Percentiles rank a stretch among this genome's conserved stretches.
phyloP scores from a whole-genome alignment of 2,797 vertebrate genomes.

The Coranthus polyacanthus region DNA sequence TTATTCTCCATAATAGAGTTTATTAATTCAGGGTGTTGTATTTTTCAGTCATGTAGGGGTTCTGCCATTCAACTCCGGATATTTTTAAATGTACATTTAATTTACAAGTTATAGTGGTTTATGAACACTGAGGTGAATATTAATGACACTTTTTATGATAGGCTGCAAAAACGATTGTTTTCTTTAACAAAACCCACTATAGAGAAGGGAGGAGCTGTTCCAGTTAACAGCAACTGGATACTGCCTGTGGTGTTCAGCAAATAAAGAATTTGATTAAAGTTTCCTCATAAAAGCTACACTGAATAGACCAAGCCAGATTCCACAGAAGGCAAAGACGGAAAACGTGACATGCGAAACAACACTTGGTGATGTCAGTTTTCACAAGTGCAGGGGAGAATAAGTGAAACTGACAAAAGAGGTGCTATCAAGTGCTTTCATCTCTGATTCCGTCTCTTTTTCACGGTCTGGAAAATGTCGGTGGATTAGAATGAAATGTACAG shows the following conservation, averaged over 20 bases:
- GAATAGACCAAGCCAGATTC: constrained; percentile 63
- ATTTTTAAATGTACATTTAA: constrained; percentile 23
- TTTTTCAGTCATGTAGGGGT: constrained; percentile 27
- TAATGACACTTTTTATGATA: constrained; percentile 65
- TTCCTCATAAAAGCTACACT: constrained; percentile 63
- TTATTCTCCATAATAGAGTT: constrained; percentile 19
- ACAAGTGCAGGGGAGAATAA: constrained; percentile 50
- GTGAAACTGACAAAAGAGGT: constrained; percentile 60
- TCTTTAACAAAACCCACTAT: constrained; percentile 49
- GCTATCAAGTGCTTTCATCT: constrained; percentile 59
- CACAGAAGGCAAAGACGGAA: constrained; percentile 51
- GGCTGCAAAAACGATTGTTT: constrained; percentile 63
- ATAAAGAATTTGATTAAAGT: constrained; percentile 78
- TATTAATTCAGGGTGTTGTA: constrained; percentile 3
- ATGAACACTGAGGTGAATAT: constrained; percentile 44
- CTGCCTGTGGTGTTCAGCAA: constrained; percentile 69
- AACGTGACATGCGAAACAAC: constrained; percentile 55
- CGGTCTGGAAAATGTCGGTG: constrained; percentile 32
- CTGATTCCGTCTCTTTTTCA: constrained; percentile 45
- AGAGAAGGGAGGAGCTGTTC: constrained; percentile 50
- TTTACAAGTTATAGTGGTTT: constrained; percentile 46
- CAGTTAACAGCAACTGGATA: constrained; percentile 69
- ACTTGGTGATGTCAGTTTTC: constrained; percentile 58
- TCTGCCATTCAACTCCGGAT: constrained; percentile 25
- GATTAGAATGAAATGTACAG: constrained; percentile 34